Base-by-base conservation (phyloP, 2,113 vertebrate genomes). In the Oryzias celebensis region DNA sequence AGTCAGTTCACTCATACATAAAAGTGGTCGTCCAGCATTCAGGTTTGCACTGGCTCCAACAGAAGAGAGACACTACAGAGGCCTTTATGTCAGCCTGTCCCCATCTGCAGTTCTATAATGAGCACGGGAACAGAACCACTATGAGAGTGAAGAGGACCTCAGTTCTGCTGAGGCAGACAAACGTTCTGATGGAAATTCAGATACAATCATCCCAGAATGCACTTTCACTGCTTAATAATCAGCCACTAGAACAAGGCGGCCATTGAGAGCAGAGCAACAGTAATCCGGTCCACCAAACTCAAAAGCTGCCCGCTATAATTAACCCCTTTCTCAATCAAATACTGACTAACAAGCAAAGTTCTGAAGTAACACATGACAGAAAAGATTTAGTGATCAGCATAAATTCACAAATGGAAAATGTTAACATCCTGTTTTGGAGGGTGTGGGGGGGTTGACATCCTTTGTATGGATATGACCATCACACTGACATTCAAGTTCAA, bases 101-200 rank as follows among this genome's bases (percentile, higher is more conserved):
- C 67, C 77, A 81, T 80, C 81, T 77, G 75, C 64, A 78, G 83
- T 69, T 78, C 65, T 73, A 78, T 71, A 81, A 82, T 68, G 68
- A 80, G 71, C 66, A 50, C 70, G 68, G 49, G 59, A 76, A 49
- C 71, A 73, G 62, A 76, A 81, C 75, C 77, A 78, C 67, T 62
- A 51, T 10, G 65, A 57, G 66, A 82, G 75, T 77, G 81, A 84
- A 85, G 73, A 68, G 82, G 82, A 68, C 72, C 86, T 84, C 75
- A 74, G 77, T 84, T 85, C 80, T 85, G 83, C 63, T 57, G 68
- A 77, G 74, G 85, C 76, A 77, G 85, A 80, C 80, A 84, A 85
- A 91, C 88, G 88, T 91, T 89, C 84, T 90, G 87, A 91, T 90
- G 86, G 88, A 91, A 91, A 92, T 90, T 90, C 78, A 83, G 89